Conservation (phyloP, 2,113 vertebrate species). For the Ariopsis seemanni region DNA sequence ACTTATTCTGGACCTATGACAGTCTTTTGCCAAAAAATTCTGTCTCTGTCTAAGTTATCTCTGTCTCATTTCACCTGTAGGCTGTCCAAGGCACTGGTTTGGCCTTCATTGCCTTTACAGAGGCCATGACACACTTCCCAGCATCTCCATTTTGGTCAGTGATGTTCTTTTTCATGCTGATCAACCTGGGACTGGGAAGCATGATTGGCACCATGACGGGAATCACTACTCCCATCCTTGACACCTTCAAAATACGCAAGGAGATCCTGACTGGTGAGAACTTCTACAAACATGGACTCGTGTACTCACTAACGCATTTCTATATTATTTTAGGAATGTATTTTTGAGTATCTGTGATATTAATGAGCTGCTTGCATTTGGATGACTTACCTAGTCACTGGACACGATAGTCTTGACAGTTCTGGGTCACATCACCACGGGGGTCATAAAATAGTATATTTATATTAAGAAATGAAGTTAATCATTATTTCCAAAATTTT, state of each 20-base stretch:
- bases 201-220: conserved; percentile 99
- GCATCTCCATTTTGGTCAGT: conserved; percentile 96
- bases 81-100: conserved; percentile 95
- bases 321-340: background rate
- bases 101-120: conserved; percentile 99
- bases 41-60: background rate
- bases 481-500: background rate
- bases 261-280: conserved; percentile 92
- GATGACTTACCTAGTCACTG: background rate
- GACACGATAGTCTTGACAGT: background rate
- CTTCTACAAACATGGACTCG: background rate
- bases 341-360: background rate
- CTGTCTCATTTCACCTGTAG: conserved; percentile 64
- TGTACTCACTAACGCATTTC: background rate
- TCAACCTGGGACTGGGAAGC: conserved; percentile 95
- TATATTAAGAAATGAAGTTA: background rate
- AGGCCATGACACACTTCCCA: conserved; percentile 98
- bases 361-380: background rate
- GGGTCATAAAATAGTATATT: background rate
- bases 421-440: background rate
- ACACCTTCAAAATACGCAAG: conserved; percentile 96
- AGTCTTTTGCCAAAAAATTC: background rate
- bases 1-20: background rate
- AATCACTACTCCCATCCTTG: conserved; percentile 94
- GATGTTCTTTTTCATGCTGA: conserved; percentile 99